A percentile compares a stretch with the other conserved stretches of the same genome.
These are phyloP conservation scores for Peribatodes rhomboidaria DNA, from an alignment of 2,888 invertebrate genomes.

Conservation along the genomic window DNA sequence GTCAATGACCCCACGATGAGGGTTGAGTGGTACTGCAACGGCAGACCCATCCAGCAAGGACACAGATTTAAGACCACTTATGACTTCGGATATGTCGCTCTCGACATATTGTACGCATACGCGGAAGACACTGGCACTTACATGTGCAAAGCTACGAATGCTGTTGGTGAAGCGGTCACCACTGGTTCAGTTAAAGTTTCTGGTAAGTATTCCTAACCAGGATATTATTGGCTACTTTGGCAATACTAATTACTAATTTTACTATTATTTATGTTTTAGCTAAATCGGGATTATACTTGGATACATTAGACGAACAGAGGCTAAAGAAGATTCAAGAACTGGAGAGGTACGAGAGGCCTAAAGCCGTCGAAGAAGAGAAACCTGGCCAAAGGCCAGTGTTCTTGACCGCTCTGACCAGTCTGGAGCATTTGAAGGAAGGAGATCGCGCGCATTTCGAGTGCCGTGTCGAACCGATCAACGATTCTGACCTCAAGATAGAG, in stretches of 20 bases:
- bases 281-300: constrained; percentile 93
- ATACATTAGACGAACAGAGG: constrained; percentile 96
- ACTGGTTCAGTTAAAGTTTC: constrained; percentile 95
- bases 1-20: constrained; percentile 99
- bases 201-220: constrained; percentile 86
- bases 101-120: constrained; percentile 98
- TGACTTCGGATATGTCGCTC: constrained; percentile 98
- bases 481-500: constrained; percentile 95
- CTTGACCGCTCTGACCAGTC: constrained; percentile 94
- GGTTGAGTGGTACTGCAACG: constrained; percentile 99
- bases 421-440: constrained; percentile 95
- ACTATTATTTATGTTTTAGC: constrained; percentile 78
- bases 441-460: constrained; percentile 97
- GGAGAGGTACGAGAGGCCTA: constrained; percentile 93
- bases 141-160: constrained; percentile 98
- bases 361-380: constrained; percentile 91
- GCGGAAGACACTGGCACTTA: constrained; percentile 99
- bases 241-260: neutral
- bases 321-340: constrained; percentile 95
- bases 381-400: constrained; percentile 95
- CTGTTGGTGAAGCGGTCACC: constrained; percentile 97
- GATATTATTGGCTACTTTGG: too few species aligned
- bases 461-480: constrained; percentile 96
- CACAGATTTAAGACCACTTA: constrained; percentile 98
- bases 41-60: constrained; percentile 95